Evolutionary conservation across 2,113 vertebrate genomes (phyloP).

Genomic region (Hylia prasina): DNA sequence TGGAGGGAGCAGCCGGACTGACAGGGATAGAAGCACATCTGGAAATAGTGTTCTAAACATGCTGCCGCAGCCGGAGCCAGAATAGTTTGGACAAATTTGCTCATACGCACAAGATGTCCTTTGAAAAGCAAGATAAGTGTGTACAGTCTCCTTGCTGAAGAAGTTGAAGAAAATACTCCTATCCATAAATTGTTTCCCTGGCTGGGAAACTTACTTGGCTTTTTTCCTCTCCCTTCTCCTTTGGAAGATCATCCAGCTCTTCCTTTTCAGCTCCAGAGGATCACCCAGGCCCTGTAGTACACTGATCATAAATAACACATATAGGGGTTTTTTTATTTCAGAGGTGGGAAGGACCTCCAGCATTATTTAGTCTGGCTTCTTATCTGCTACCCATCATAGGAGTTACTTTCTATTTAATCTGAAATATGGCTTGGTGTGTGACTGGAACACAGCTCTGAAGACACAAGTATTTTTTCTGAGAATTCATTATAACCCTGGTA

Average conservation of each 20-base stretch:
- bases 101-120: slow-evolving; percentile 24
- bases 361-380: background rate
- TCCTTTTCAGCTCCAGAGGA: background rate
- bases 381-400: background rate
- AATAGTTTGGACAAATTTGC: background rate
- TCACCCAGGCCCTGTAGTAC: background rate
- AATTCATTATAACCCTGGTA: background rate
- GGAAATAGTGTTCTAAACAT: slow-evolving; percentile 5
- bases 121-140: background rate
- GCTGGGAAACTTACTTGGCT: background rate
- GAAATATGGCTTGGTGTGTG: background rate
- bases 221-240: background rate
- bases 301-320: background rate
- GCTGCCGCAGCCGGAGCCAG: background rate
- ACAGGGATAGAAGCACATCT: slow-evolving; percentile 17
- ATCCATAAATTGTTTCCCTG: background rate
- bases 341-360: background rate
- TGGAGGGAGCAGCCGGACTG: background rate
- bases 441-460: background rate
- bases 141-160: background rate
- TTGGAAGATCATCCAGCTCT: background rate
- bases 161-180: background rate
- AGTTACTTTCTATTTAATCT: background rate
- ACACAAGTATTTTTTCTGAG: background rate
- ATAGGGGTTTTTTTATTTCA: background rate